A percentile compares a stretch with the other conserved stretches of the same genome.
Conservation (phyloP, 2,797 vertebrate species). For the Bradypus variegatus region DNA sequence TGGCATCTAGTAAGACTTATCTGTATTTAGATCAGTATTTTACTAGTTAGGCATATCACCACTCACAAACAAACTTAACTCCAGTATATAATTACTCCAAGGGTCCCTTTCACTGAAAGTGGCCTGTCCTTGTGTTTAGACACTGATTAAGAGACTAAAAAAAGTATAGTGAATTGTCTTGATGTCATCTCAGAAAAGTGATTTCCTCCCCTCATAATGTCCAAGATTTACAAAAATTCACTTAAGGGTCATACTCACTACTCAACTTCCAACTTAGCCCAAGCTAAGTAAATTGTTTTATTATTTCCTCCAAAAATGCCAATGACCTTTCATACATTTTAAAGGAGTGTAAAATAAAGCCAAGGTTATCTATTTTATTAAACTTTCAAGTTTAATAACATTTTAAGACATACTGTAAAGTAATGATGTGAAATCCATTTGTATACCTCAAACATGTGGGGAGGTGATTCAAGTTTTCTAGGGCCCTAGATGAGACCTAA, state of each 20-base stretch:
- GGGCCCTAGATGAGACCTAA: not conserved
- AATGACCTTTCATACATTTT: not conserved
- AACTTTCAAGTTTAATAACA: conserved; percentile 8
- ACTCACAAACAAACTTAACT: conserved; percentile 17
- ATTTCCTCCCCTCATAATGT: conserved; percentile 63
- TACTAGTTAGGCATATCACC: not conserved
- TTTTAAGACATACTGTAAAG: conserved; percentile 8
- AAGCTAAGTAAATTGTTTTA: conserved; percentile 42
- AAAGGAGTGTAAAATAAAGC: conserved; percentile 1
- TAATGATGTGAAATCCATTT: conserved; percentile 27
- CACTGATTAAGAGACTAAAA: conserved; percentile 54
- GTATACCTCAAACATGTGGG: not conserved
- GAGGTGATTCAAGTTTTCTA: conserved; percentile 1
- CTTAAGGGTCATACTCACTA: conserved; percentile 37
- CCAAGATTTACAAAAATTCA: conserved; percentile 62
- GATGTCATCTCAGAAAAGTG: conserved; percentile 61
- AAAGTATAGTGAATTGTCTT: conserved; percentile 25
- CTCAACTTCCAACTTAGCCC: conserved; percentile 41
- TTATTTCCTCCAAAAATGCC: not conserved
- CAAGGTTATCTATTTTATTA: not conserved
- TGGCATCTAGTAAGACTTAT: not conserved
- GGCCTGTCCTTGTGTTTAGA: conserved; percentile 47
- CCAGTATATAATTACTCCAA: conserved; percentile 40
- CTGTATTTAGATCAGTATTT: not conserved
- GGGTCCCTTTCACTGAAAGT: conserved; percentile 39